Evolutionary conservation across 2,888 invertebrate genomes (phyloP), one percentile per base, ranked within the genome.

Genomic region (Amblyjoppa fuscipennis): DNA sequence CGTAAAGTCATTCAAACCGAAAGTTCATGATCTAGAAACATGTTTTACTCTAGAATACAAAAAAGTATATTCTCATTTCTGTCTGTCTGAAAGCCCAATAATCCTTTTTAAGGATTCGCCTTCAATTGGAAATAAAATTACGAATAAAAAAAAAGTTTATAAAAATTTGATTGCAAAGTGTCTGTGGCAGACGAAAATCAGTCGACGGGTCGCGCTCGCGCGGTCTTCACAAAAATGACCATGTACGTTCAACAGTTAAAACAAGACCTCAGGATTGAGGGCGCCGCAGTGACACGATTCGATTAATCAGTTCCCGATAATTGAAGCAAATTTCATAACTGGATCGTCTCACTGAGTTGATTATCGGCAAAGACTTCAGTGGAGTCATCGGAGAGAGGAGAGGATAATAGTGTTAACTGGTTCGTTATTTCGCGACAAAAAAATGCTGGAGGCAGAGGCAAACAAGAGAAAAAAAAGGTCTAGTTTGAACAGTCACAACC

Each of bases 381-480:
- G 41, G 38, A 69, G 64, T 25, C 68, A 9, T 28, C 16, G 41
- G 75, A 71, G 45, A 13, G 28, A 66, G 31, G 13, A 82, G n/a
- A 51, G 16, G 53, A 79, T 82, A 80, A 82, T 45, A 45, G 69
- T 31, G 49, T 69, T 38, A 80, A 77, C 76, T 53, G 77, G 73
- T 81, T 83, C 85, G 80, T 80, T 83, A 79, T 79, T 71, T 41
- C 53, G 45, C 45, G 61, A 64, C 13, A 51, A 49, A 69, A 83
- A 74, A 28, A 20, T 70, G 25, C n/a, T 53, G 28, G 45, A 56
- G 71, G 56, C 38, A 68, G 56, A 20, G 69, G 74, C 49, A 45
- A 61, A 56, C 20, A 51, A 68, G 56, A 20, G 20, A 69, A 79
- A 59, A 77, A 73, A 77, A 31, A 34, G 28, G 77, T 70, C n/a